phyloP scores from a whole-genome alignment of 2,113 vertebrate species.

The Sylvilagus bachmani region DNA sequence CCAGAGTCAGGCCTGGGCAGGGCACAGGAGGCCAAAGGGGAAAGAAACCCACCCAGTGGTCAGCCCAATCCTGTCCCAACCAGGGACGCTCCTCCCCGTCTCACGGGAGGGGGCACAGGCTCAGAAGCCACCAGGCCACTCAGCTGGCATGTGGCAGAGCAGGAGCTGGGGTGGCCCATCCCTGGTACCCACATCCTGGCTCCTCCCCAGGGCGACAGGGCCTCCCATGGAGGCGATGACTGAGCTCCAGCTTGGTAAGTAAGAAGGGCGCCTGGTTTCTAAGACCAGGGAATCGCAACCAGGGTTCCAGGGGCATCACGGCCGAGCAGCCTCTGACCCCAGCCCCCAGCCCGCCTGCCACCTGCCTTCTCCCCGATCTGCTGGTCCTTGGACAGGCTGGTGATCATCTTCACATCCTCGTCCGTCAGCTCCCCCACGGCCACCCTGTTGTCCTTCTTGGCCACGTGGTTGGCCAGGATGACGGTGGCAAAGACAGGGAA shows the following conservation, averaged over 20 bases:
- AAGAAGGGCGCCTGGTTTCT: too few species aligned
- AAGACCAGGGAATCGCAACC: too few species aligned
- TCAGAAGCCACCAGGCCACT: neutral
- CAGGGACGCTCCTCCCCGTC: neutral
- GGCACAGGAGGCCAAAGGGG: fast-evolving
- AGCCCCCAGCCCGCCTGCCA: neutral
- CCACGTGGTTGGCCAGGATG: conserved; percentile 97
- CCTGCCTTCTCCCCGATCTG: conserved; percentile 96
- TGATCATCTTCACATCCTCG: conserved; percentile 96
- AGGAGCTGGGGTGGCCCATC: neutral
- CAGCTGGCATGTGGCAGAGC: too few species aligned
- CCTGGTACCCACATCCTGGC: fast-evolving
- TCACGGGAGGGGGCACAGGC: neutral
- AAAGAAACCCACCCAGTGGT: neutral
- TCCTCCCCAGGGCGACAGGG: neutral
- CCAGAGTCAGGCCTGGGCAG: neutral
- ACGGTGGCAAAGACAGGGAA: conserved; percentile 98
- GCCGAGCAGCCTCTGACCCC: neutral
- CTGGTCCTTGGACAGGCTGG: conserved; percentile 95
- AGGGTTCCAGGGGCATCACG: neutral
- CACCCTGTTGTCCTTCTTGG: conserved; percentile 94
- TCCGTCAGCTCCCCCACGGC: conserved; percentile 96
- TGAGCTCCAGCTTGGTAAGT: fast-evolving
- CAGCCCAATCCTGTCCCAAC: neutral
- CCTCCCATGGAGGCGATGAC: neutral